Evolutionary conservation across 2,888 invertebrate species (phyloP).

Genomic region (Altica lythri): DNA sequence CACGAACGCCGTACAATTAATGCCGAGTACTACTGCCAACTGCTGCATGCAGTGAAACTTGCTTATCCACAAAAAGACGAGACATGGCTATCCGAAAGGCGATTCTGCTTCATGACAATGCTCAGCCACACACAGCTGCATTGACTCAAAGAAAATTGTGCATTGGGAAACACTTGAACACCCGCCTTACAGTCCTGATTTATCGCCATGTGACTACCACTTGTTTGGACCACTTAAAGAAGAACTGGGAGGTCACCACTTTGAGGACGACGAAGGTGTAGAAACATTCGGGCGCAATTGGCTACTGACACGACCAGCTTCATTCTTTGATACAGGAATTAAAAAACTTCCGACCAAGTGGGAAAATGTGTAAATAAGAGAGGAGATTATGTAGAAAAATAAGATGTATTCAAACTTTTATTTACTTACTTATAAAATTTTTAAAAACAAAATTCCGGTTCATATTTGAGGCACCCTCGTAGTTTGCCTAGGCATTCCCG

Average conservation of each 20-base stretch:
- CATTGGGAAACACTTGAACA: no score
- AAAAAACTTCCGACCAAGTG: no score
- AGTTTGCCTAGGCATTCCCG: no score
- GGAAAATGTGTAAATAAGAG: not conserved
- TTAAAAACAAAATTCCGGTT: not conserved
- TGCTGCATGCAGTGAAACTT: not conserved
- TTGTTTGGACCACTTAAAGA: no score
- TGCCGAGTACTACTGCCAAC: not conserved
- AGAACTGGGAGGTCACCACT: not conserved
- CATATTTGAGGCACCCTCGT: not conserved
- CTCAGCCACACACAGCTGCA: not conserved
- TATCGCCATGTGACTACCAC: no score
- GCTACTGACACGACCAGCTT: not conserved
- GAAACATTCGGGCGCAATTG: not conserved
- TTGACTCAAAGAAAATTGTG: no score
- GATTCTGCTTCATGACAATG: no score
- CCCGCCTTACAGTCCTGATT: no score
- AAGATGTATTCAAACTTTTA: not conserved
- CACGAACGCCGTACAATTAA: not conserved
- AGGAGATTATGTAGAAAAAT: not conserved
- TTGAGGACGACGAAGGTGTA: not conserved
- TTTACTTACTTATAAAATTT: not conserved
- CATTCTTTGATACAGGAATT: no score
- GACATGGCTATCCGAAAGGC: no score
- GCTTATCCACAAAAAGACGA: no score